Percentiles rank a stretch among this genome's conserved stretches.
Conservation (phyloP, 2,888 invertebrate species). For the Acleris laterana region DNA sequence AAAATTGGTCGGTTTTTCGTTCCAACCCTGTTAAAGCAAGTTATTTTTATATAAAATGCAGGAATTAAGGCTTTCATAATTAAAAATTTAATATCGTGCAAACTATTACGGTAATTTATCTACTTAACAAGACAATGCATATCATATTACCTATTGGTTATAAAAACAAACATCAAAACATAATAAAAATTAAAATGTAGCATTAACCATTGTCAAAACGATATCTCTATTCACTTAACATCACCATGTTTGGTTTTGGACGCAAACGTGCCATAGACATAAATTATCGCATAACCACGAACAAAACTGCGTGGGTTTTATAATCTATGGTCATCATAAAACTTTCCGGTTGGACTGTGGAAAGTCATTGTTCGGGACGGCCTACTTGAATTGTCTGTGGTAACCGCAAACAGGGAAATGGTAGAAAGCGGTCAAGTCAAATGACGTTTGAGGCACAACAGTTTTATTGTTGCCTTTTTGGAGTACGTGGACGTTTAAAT, state of each 20-base stretch:
- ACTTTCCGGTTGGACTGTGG: conserved; percentile 10
- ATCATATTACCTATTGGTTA: too few species aligned
- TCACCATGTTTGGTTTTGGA: conserved; percentile 25
- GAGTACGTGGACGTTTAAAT: conserved; percentile 2
- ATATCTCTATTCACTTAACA: conserved; percentile 25
- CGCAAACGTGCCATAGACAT: conserved; percentile 15
- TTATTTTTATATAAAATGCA: too few species aligned
- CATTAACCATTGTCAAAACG: conserved; percentile 20
- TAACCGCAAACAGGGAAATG: conserved; percentile 6
- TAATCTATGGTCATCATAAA: conserved; percentile 26
- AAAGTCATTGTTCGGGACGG: conserved; percentile 25
- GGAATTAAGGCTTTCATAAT: too few species aligned
- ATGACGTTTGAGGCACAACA: conserved; percentile 14
- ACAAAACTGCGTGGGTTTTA: conserved; percentile 31
- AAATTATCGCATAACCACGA: conserved; percentile 24
- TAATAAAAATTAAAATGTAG: conserved; percentile 3
- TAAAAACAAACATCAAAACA: too few species aligned
- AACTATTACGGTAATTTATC: too few species aligned
- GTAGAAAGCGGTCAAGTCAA: conserved; percentile 16
- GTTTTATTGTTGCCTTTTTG: conserved; percentile 13
- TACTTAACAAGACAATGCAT: too few species aligned
- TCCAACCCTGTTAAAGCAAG: too few species aligned
- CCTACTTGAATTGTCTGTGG: conserved; percentile 21
- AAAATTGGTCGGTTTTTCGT: too few species aligned
- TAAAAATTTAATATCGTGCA: too few species aligned